Percentiles rank a stretch among this genome's conserved stretches.
phyloP scores from a whole-genome alignment of 2,888 invertebrate species.

The Argyresthia goedartella region DNA sequence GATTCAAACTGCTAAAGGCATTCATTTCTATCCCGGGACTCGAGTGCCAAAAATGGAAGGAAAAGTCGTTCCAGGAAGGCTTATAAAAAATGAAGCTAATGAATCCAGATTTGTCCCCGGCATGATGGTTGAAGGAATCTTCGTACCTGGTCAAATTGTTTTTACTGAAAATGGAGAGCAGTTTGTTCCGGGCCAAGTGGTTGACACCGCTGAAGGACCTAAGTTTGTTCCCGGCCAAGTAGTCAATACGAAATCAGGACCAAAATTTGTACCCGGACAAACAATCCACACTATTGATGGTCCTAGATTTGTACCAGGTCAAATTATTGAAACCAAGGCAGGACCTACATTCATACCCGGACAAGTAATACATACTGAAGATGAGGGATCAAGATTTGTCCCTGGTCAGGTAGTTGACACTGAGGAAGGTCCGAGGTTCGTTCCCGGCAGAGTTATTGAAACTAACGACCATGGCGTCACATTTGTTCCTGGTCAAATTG shows the following conservation, averaged over 20 bases:
- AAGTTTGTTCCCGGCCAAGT: conserved; percentile 86
- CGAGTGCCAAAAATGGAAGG: conserved; percentile 64
- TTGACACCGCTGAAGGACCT: conserved; percentile 76
- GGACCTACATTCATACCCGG: conserved; percentile 85
- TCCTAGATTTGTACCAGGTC: conserved; percentile 82
- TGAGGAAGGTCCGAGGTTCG: conserved; percentile 77
- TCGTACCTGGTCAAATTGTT: conserved; percentile 78
- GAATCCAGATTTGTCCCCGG: conserved; percentile 78
- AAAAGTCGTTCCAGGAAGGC: conserved; percentile 74
- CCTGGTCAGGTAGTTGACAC: conserved; percentile 82
- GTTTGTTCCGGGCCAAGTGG: conserved; percentile 79
- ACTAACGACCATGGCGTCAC: conserved; percentile 78
- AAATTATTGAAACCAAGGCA: conserved; percentile 80
- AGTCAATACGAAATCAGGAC: conserved; percentile 75
- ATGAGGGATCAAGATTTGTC: conserved; percentile 72
- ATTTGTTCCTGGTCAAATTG: conserved; percentile 84
- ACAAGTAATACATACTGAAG: conserved; percentile 77
- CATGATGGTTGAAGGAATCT: conserved; percentile 75
- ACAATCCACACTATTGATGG: conserved; percentile 79
- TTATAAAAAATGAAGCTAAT: conserved; percentile 71
- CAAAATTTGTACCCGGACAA: conserved; percentile 78
- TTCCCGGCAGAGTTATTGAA: conserved; percentile 80
- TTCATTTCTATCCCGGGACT: conserved; percentile 75
- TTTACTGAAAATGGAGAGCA: conserved; percentile 78
- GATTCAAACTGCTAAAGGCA: conserved; percentile 74